A percentile compares a stretch with the other conserved stretches of the same genome.
Conservation (phyloP, 2,113 vertebrate species). For the Cyprinodon brontotheroides region DNA sequence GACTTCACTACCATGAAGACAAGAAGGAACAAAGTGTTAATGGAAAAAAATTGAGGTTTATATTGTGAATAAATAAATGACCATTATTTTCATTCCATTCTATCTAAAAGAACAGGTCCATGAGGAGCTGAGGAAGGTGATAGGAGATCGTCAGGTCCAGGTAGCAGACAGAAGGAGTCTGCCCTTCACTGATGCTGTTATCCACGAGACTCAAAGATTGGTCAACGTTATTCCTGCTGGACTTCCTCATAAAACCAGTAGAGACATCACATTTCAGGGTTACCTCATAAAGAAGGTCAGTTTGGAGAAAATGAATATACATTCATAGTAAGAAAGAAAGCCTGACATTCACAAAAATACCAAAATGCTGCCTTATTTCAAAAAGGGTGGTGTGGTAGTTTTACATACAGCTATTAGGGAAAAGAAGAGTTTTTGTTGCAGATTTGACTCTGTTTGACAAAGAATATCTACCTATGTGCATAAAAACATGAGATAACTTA, state of each 20-base stretch:
- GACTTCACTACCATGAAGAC: neutral
- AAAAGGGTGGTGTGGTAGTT: neutral
- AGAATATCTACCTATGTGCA: too few relatives aligned
- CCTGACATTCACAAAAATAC: neutral
- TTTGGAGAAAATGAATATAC: neutral
- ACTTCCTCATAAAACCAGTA: slow-evolving; percentile 23
- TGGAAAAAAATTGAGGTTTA: neutral
- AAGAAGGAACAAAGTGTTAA: neutral
- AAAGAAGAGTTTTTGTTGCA: neutral
- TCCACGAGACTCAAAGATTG: slow-evolving; percentile 50
- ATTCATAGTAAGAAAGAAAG: neutral
- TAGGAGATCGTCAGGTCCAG: slow-evolving; percentile 30
- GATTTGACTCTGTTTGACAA: too few relatives aligned
- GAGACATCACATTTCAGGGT: slow-evolving; percentile 41
- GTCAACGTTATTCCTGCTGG: slow-evolving; percentile 18
- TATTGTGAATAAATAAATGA: neutral
- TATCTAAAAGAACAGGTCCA: slow-evolving; percentile 32
- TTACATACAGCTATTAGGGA: neutral
- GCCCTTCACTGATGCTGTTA: slow-evolving; percentile 39
- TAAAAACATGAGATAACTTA: too few relatives aligned
- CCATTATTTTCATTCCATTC: neutral
- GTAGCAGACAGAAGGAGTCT: slow-evolving; percentile 28
- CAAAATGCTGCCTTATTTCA: neutral
- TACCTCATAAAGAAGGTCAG: slow-evolving; percentile 45
- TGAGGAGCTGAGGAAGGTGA: slow-evolving; percentile 40